Evolutionary conservation across 2,888 invertebrate genomes (phyloP), one percentile per base, ranked within the genome.

Genomic region (Eristalinus sepulchralis): DNA sequence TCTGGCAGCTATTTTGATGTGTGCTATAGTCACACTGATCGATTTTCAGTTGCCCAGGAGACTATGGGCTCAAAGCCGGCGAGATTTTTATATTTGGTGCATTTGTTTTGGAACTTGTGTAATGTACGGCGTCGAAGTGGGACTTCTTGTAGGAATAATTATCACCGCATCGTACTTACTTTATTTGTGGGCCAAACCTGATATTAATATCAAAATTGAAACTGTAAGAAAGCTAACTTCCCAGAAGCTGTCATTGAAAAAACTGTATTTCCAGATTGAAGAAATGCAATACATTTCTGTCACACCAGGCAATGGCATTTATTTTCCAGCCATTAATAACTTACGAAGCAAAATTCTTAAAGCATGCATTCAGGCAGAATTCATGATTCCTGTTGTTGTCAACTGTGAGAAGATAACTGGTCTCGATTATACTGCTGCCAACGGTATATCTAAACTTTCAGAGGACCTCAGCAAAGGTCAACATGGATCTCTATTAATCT

Each of bases 1-100:
- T 0, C 94, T 99, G 66, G 96, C 98, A 0, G 96, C 98, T 5
- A 97, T 98, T 73, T 95, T 98, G 89, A 97, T 98, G 89, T 96
- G 96, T 89, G 98, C 98, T 31, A 91, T 92, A 27, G 97, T 98
- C 57, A 90, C 89, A 0, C 90, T 94, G 93, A 89, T 95, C 53
- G 95, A 95, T 90, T 89, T 94, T 57, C 90, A 92, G 81, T 93
- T 94, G n/a, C 92, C 94, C 60, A 36, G 88, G 4, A 91, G 93
- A 3, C 92, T 95, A 89, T 95, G 95, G 95, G 92, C 92, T 20
- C 93, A 93, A 88, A 94, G 93, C 88, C 94, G 94, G 90, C 91
- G 93, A 53, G 97, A 97, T 91, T 94, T 96, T 76, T 89, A 94
- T 62, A 94, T 96, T 72, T 94, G 96, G 90, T 83, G 94, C 66